These are phyloP conservation scores for Streptopelia turtur DNA, from an alignment of 2,797 vertebrate species.

Conservation along the genomic window DNA sequence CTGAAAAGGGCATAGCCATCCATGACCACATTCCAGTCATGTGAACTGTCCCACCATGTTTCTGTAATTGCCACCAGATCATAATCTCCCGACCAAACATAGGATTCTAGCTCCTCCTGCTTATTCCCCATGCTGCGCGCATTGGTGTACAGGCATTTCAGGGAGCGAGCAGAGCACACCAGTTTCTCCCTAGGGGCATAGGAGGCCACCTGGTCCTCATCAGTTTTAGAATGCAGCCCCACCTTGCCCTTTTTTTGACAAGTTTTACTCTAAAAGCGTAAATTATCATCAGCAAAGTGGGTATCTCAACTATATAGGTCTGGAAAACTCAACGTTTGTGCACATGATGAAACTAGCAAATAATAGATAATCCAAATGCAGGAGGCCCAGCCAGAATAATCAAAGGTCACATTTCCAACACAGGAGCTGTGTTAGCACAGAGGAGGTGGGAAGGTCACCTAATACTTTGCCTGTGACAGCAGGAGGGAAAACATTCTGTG, in stretches of 20 bases:
- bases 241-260: background rate
- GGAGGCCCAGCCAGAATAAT: background rate
- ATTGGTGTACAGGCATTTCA: too few species aligned
- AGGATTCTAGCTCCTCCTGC: too few species aligned
- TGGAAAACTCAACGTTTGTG: background rate
- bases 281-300: background rate
- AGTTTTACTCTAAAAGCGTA: background rate
- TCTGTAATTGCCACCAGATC: too few species aligned
- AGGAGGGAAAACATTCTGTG: background rate
- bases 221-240: too few species aligned
- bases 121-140: too few species aligned
- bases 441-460: background rate
- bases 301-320: background rate
- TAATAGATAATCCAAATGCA: background rate
- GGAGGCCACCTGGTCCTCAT: too few species aligned
- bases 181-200: too few species aligned
- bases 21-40: too few species aligned
- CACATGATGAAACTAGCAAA: background rate
- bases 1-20: too few species aligned
- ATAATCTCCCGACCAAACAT: too few species aligned
- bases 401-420: background rate
- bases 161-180: too few species aligned
- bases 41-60: too few species aligned
- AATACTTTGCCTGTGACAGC: background rate
- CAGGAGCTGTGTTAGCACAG: background rate